Conservation (phyloP, 1,140 invertebrate genomes). For the Trichonephila clavipes region DNA sequence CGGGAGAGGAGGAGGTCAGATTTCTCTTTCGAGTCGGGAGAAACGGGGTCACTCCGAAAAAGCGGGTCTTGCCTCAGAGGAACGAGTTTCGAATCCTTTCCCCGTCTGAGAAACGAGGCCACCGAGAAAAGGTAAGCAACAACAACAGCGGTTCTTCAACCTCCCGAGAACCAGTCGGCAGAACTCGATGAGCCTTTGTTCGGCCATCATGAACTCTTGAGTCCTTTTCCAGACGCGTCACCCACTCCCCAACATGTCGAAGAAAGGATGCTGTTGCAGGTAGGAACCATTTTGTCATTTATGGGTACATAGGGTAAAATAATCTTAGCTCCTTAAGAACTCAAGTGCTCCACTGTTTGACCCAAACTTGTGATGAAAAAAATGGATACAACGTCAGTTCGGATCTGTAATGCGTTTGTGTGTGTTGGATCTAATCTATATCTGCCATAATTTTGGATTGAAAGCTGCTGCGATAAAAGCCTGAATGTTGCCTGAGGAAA, state of each 20-base stretch:
- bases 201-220: neutral
- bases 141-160: conserved; percentile 31
- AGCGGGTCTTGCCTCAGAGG: neutral
- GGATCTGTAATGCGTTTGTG: too few species aligned
- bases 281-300: neutral
- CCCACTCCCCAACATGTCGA: neutral
- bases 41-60: neutral
- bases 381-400: too few species aligned
- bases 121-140: conserved; percentile 10
- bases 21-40: conserved; percentile 19
- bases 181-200: conserved; percentile 29
- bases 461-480: too few species aligned
- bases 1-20: neutral
- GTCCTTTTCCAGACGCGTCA: neutral
- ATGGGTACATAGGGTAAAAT: too few species aligned
- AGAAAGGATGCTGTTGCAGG: neutral
- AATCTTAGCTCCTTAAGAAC: too few species aligned
- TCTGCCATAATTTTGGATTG: too few species aligned
- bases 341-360: too few species aligned
- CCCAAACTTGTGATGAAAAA: too few species aligned
- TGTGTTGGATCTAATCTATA: too few species aligned
- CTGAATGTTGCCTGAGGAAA: too few species aligned
- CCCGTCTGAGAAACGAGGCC: conserved; percentile 11
- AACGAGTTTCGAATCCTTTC: conserved; percentile 25
- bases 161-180: neutral